Evolutionary conservation across 2,888 invertebrate species (phyloP), one percentile per base, ranked within the genome.

Genomic region (Calliphora vomitoria): DNA sequence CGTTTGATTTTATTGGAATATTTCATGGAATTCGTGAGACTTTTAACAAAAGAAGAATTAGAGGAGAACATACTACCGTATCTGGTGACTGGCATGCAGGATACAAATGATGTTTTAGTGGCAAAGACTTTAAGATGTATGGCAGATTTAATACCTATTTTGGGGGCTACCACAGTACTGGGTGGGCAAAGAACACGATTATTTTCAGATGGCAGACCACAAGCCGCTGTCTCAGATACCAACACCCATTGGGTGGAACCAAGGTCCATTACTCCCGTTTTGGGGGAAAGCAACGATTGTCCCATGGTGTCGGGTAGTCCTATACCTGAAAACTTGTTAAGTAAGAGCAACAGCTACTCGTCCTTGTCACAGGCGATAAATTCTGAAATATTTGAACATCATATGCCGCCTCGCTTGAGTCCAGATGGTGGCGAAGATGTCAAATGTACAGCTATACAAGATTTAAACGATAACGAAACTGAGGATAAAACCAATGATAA

Each of bases 131-230:
- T 98, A 71, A 95, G 96, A 82, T 97, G 97, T 76, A 93, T 98
- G 83, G 97, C 98, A 82, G 97, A 97, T 91, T 94, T 98, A 82
- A 97, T 98, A 35, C 97, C 97, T 1, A 95, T 98, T 88, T 94
- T 93, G 44, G 98, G 98, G 15, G 96, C 98, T 15, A 95, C 96
- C n/a, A 95, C 96, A 25, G 98, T 98, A 0, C 96, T 98, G 64
- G 98, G 98, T 4, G 97, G 97, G 0, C 96, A 96, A 91, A 95
- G 98, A 88, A 95, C 95, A 1, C 96, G 96, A 92, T 94, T 97
- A 78, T 98, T 98, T 92, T 96, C 97, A 31, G 98, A 98, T 92
- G 98, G 98, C 8, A 95, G 97, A 90, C 98, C 98, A 0, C 93
- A 93, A 87, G 93, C 93, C 0, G 90, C 92, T 0, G 89, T 92